Evolutionary conservation across 2,113 vertebrate species (phyloP).

Genomic region (Charadrius vociferus): DNA sequence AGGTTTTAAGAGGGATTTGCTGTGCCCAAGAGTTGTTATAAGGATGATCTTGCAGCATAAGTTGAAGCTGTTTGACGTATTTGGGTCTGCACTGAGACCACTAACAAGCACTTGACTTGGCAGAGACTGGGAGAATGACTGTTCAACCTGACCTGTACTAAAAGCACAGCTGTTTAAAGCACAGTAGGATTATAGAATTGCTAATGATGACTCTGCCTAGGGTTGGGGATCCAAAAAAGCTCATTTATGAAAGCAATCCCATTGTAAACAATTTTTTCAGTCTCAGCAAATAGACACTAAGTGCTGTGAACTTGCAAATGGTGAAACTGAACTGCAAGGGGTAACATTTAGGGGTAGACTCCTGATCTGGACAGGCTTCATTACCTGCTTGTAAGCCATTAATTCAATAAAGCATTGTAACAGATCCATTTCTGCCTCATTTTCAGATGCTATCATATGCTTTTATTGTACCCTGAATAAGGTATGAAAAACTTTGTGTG

Average conservation of each 20-base stretch:
- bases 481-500: background rate
- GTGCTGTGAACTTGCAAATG: background rate
- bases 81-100: background rate
- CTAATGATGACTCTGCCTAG: background rate
- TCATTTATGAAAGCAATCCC: background rate
- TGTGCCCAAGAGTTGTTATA: background rate
- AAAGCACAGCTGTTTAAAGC: background rate
- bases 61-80: background rate
- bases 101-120: background rate
- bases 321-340: constrained; percentile 17
- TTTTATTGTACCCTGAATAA: background rate
- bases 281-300: background rate
- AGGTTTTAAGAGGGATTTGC: background rate
- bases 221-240: background rate
- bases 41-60: background rate
- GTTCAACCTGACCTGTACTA: background rate
- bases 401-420: constrained; percentile 29
- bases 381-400: constrained; percentile 3
- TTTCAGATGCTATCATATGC: constrained; percentile 36
- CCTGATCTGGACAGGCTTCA: background rate
- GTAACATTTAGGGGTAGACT: background rate
- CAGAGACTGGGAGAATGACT: background rate
- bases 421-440: constrained; percentile 1
- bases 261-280: background rate
- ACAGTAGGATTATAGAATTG: background rate